A percentile compares a stretch with the other conserved stretches of the same genome.
phyloP scores from a whole-genome alignment of 2,113 vertebrate species.

The Clarias gariepinus region DNA sequence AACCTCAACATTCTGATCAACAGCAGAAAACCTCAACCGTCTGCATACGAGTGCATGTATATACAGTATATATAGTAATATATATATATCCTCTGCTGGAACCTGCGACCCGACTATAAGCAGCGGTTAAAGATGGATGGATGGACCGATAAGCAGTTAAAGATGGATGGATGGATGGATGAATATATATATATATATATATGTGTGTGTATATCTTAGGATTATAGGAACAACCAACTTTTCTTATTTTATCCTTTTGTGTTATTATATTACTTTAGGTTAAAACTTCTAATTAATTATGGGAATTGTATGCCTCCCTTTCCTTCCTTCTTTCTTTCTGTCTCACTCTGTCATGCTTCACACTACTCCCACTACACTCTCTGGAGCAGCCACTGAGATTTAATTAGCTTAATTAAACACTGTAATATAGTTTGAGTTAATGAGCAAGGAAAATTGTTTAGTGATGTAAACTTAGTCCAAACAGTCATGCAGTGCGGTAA shows the following conservation, averaged over 20 bases:
- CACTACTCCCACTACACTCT: constrained; percentile 28
- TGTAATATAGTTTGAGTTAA: constrained; percentile 49
- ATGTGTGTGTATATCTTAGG: too few relatives aligned
- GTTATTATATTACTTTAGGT: constrained; percentile 25
- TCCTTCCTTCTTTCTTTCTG: neutral
- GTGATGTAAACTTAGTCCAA: constrained; percentile 43
- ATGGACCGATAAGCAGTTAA: too few relatives aligned
- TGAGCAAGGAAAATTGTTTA: constrained; percentile 41
- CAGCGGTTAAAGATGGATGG: too few relatives aligned
- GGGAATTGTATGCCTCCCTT: constrained; percentile 16
- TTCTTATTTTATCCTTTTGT: constrained; percentile 3
- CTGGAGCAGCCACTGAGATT: constrained; percentile 35
- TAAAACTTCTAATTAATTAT: constrained; percentile 40
- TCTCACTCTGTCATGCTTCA: constrained; percentile 13
- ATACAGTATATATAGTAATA: too few relatives aligned
- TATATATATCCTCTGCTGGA: too few relatives aligned
- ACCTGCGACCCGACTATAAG: too few relatives aligned
- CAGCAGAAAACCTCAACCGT: too few relatives aligned
- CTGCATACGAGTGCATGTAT: too few relatives aligned
- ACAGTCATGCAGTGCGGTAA: constrained; percentile 36
- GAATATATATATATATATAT: too few relatives aligned
- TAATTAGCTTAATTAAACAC: constrained; percentile 50
- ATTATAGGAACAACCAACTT: neutral
- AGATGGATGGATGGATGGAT: too few relatives aligned
- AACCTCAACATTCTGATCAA: too few relatives aligned